phyloP scores from a whole-genome alignment of 2,797 vertebrate genomes.

The Otolemur crassicaudatus region DNA sequence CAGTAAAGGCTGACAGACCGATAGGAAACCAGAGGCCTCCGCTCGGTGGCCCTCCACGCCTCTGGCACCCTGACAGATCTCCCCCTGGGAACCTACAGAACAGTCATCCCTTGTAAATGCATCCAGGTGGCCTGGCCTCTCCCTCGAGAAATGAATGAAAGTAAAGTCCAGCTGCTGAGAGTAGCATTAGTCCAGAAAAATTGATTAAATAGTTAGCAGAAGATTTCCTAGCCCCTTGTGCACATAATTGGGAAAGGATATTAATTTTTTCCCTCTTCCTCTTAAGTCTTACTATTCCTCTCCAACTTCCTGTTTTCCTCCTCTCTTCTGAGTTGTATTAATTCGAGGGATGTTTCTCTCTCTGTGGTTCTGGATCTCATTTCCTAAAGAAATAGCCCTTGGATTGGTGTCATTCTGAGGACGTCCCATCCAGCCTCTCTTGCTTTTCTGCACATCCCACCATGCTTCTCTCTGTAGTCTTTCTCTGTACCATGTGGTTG shows the following conservation, averaged over 20 bases:
- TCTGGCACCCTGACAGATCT: background rate
- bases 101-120: background rate
- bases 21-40: background rate
- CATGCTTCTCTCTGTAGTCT: background rate
- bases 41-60: background rate
- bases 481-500: accelerated
- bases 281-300: background rate
- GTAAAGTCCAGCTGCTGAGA: background rate
- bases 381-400: background rate
- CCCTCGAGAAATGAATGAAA: background rate
- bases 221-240: background rate
- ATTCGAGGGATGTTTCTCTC: background rate
- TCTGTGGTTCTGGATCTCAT: background rate
- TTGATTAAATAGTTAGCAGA: background rate
- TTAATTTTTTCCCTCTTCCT: background rate
- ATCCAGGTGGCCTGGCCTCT: background rate
- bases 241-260: background rate
- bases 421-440: background rate
- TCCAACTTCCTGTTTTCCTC: background rate
- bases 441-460: background rate
- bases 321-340: background rate
- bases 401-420: background rate
- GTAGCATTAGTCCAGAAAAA: background rate
- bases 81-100: background rate
- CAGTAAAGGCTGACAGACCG: background rate